A percentile compares a stretch with the other conserved stretches of the same genome.
Evolutionary conservation across 1,140 invertebrate species (phyloP).

Genomic region (Adelges cooleyi): DNA sequence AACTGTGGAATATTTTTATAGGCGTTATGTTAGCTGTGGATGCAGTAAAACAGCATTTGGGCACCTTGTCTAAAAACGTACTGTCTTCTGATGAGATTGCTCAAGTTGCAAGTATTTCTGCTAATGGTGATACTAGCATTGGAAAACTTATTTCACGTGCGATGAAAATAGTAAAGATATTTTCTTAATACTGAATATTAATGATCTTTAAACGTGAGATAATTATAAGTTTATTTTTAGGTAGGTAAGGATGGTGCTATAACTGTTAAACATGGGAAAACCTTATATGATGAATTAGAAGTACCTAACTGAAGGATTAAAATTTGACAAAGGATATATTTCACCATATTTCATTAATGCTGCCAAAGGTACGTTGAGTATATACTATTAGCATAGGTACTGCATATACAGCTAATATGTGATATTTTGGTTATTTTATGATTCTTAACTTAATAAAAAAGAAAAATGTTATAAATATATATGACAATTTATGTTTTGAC

Average conservation of each 20-base stretch:
- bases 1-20: no score
- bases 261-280: constrained; percentile 99
- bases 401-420: no score
- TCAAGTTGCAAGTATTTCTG: constrained; percentile 99
- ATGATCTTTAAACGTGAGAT: not conserved
- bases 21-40: constrained; percentile 96
- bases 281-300: constrained; percentile 90
- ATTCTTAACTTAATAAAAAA: no score
- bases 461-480: no score
- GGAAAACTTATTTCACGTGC: constrained; percentile 95
- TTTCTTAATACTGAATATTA: not conserved
- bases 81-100: constrained; percentile 98
- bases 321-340: constrained; percentile 99
- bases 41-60: constrained; percentile 75
- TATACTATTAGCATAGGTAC: not conserved
- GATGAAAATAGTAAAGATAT: constrained; percentile 74
- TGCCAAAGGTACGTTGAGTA: constrained; percentile 67
- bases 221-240: constrained; percentile 29
- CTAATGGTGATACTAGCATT: constrained; percentile 89
- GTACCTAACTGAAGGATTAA: constrained; percentile 98
- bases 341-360: constrained; percentile 99
- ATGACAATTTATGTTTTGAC: no score
- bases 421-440: no score
- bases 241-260: constrained; percentile 96
- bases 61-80: constrained; percentile 82